phyloP scores from a whole-genome alignment of 2,888 invertebrate species.

The Hetaerina titia region DNA sequence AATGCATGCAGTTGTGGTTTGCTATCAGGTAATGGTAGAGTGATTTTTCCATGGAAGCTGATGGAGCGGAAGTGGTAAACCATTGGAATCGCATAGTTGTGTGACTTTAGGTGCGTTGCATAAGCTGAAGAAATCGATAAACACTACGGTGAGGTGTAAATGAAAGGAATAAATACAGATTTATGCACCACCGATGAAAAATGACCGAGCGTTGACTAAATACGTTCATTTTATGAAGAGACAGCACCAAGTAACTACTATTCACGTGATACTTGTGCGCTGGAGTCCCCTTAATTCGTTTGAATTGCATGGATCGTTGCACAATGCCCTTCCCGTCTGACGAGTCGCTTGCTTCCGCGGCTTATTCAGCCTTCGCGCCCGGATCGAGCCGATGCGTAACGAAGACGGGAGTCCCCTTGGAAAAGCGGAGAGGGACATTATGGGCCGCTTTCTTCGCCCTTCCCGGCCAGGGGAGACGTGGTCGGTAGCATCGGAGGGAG shows the following conservation, averaged over 20 bases:
- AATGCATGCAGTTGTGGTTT: no score
- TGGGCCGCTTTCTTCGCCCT: neutral
- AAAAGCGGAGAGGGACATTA: neutral
- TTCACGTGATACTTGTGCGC: neutral
- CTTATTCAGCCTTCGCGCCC: neutral
- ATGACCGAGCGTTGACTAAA: no score
- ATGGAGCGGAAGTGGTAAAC: no score
- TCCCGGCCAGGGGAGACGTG: neutral
- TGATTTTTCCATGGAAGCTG: no score
- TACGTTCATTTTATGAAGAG: neutral
- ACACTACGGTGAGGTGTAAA: no score
- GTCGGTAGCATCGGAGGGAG: conserved; percentile 12
- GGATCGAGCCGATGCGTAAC: neutral
- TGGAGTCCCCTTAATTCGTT: neutral
- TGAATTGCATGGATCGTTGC: neutral
- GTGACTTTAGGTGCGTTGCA: no score
- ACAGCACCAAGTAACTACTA: neutral
- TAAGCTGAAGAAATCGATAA: no score
- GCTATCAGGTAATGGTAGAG: no score
- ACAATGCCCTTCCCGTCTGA: neutral
- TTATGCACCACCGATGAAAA: no score
- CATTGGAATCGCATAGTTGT: no score
- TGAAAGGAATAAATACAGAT: no score
- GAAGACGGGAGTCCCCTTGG: no score
- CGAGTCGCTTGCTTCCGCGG: neutral